Conservation (phyloP, 2,113 vertebrate genomes). For the Chauna torquata region DNA sequence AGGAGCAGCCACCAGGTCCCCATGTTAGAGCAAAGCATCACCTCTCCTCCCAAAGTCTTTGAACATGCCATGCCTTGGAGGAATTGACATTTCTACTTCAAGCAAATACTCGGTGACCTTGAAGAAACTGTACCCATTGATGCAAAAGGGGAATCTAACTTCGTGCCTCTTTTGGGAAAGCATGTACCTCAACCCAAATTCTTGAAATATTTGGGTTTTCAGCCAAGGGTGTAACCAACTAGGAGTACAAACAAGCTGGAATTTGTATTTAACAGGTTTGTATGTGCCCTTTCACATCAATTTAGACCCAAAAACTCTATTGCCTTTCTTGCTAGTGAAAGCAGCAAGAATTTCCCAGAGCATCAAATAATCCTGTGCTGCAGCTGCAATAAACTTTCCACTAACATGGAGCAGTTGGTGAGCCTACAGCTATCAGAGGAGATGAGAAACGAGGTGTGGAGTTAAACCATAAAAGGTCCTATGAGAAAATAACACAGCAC, state of each 20-base stretch:
- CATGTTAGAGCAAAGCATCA: background rate
- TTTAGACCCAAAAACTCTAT: background rate
- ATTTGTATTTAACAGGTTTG: slow-evolving; percentile 28
- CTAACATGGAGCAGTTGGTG: background rate
- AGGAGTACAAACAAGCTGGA: slow-evolving; percentile 59
- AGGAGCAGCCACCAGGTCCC: background rate
- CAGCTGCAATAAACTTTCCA: background rate
- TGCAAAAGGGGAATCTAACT: slow-evolving; percentile 33
- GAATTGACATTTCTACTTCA: background rate
- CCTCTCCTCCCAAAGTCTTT: background rate
- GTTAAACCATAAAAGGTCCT: background rate
- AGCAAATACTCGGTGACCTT: background rate
- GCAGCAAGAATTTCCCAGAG: background rate
- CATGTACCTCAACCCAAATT: slow-evolving; percentile 57
- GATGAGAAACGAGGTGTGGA: background rate
- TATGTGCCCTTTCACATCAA: slow-evolving; percentile 5
- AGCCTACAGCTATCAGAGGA: background rate
- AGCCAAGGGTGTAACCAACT: slow-evolving; percentile 59
- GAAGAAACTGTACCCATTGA: slow-evolving; percentile 20
- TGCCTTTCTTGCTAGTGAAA: background rate
- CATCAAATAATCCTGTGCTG: background rate
- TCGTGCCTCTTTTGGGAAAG: slow-evolving; percentile 22
- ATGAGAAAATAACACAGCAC: background rate
- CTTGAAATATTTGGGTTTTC: slow-evolving; percentile 45
- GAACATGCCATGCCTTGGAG: background rate